Percentiles rank a stretch among this genome's conserved stretches.
Conservation (phyloP, 2,797 vertebrate genomes). For the Rhodeus uyekii region DNA sequence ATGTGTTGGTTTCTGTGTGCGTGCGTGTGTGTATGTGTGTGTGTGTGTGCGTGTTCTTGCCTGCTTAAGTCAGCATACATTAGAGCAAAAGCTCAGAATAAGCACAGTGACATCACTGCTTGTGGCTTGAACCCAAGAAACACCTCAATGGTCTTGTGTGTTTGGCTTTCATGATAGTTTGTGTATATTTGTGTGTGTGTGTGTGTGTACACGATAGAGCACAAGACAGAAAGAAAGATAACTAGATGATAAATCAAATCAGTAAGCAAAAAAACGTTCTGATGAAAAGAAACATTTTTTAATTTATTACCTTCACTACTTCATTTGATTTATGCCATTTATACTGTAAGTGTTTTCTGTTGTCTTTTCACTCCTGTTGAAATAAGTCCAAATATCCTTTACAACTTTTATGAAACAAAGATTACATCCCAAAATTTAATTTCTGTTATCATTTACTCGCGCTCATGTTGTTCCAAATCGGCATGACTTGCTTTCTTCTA, state of each 20-base stretch:
- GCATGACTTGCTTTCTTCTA: too few species aligned
- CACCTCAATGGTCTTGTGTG: conserved; percentile 53
- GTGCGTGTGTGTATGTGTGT: conserved; percentile 4
- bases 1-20: conserved; percentile 8
- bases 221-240: conserved; percentile 18
- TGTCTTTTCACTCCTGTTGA: conserved; percentile 12
- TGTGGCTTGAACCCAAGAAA: conserved; percentile 57
- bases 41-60: conserved; percentile 36
- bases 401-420: not conserved
- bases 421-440: not conserved
- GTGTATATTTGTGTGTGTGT: conserved; percentile 20
- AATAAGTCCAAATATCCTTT: not conserved
- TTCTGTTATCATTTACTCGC: not conserved
- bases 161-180: conserved; percentile 50
- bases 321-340: conserved; percentile 25
- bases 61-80: conserved; percentile 63
- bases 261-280: not conserved
- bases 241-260: conserved; percentile 20
- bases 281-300: conserved; percentile 33
- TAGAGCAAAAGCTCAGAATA: conserved; percentile 58
- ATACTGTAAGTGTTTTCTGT: not conserved
- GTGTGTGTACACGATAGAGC: not conserved
- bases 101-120: conserved; percentile 63
- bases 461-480: not conserved
- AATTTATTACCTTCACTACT: conserved; percentile 9